Conservation (phyloP, 1,140 invertebrate species). For the Macrostomum lignano region DNA sequence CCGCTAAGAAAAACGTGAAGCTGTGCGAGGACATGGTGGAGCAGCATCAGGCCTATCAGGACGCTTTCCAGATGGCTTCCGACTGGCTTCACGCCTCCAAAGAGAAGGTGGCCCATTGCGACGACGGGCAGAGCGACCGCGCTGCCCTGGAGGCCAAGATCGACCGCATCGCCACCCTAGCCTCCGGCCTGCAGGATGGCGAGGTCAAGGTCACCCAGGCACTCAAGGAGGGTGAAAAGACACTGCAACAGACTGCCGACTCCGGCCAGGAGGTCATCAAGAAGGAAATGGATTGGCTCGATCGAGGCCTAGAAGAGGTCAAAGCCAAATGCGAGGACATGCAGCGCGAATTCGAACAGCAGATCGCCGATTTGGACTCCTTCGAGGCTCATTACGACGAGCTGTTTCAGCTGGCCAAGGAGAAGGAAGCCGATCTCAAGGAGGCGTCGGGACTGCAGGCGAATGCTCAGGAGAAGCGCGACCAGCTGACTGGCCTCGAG, state of each 20-base stretch:
- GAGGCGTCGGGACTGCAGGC: no score
- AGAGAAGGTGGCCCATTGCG: slow-evolving; percentile 70
- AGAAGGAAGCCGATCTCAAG: no score
- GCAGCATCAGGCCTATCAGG: slow-evolving; percentile 37
- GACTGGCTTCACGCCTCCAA: slow-evolving; percentile 38
- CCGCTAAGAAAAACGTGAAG: slow-evolving; percentile 56
- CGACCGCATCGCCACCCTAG: slow-evolving; percentile 32
- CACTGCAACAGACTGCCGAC: slow-evolving; percentile 38
- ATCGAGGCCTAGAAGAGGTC: slow-evolving; percentile 47
- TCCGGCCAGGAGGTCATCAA: slow-evolving; percentile 44
- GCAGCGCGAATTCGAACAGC: slow-evolving; percentile 8
- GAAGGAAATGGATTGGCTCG: slow-evolving; percentile 39
- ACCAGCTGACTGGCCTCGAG: no score
- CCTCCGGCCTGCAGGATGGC: slow-evolving; percentile 13
- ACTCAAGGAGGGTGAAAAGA: slow-evolving; percentile 13
- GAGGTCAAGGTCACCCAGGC: slow-evolving; percentile 14
- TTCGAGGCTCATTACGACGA: no score
- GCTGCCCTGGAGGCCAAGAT: slow-evolving; percentile 72
- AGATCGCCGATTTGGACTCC: slow-evolving; percentile 33
- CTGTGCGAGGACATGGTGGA: slow-evolving; percentile 55
- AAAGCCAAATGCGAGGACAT: slow-evolving; percentile 36
- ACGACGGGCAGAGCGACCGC: slow-evolving; percentile 51
- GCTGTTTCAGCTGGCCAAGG: no score
- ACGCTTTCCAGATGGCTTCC: slow-evolving; percentile 13
- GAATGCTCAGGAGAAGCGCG: no score